phyloP scores from a whole-genome alignment of 1,140 invertebrate species.

The Metopolophium dirhodum region DNA sequence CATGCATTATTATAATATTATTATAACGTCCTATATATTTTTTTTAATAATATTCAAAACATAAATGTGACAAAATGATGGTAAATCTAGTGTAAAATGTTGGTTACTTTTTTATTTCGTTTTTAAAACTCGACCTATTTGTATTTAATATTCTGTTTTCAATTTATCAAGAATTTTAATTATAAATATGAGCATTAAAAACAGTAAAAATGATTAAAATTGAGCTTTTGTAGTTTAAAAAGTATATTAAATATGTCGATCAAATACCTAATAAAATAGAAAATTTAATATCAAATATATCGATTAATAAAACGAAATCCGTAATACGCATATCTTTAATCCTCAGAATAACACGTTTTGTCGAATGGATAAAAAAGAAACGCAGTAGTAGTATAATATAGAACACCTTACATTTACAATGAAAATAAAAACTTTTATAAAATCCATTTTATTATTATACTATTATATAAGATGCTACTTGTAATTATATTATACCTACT shows the following conservation, averaged over 20 bases:
- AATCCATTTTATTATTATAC: not conserved
- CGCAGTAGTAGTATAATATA: not conserved
- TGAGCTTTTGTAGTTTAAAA: not conserved
- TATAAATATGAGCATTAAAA: not conserved
- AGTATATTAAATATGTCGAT: not conserved
- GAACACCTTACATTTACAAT: not conserved
- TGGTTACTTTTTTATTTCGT: not conserved
- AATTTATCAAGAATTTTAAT: not conserved
- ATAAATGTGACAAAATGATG: not conserved
- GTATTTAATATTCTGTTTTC: not conserved
- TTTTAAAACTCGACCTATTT: not conserved
- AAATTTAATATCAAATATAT: not conserved
- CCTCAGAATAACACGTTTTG: not conserved
- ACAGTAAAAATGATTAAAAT: not conserved
- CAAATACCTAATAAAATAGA: not conserved
- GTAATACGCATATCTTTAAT: not conserved
- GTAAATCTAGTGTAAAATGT: not conserved
- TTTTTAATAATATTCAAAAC: not conserved
- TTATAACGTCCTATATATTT: not conserved
- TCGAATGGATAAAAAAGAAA: not conserved
- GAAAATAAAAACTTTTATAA: not conserved
- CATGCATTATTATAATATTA: not conserved
- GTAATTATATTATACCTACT: not conserved
- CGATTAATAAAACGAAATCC: not conserved
- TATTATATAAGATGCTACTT: not conserved